Base-by-base conservation (phyloP, 2,113 vertebrate species). In the Platanista minor region DNA sequence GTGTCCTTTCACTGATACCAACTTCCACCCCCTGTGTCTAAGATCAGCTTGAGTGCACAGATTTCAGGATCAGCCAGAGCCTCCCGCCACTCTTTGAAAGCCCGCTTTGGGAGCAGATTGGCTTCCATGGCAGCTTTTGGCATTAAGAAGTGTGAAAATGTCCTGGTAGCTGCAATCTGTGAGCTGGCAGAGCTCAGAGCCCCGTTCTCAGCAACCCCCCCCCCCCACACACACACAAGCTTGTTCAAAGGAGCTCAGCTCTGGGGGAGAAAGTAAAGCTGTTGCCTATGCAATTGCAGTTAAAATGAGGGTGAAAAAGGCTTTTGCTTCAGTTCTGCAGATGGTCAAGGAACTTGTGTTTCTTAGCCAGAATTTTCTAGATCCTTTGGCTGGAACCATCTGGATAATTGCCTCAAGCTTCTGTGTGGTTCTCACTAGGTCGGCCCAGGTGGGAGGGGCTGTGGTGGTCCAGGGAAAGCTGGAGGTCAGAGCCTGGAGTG, bases 141-240 rank as follows among this genome's bases (percentile, higher is more conserved):
- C 77, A 97, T 93, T 96, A 86, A 74, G 41, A 96, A 82, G 82
- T 61, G 62, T 5, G 46, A 91, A 95, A 93, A 78, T 86, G 88
- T 97, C 94, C 94, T 92, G 82, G 71, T 66, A 78, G 94, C 84
- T 23, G 9, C 95, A 52, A 39, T 74, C 96, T 97, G 97, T 33
- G 77, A 95, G 84, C 87, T 61, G 18, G 43, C 41, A 62, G 85
- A 80, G 74, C 39, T 74, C 3, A 31, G 46, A 94, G 52, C 54
- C 64, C 78, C 11, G 15, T n/a, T 85, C 67, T 23, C 27, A 57
- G 46, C 31, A 61, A 1, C 13, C 8, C 0, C 52, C 80, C 2
- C 0, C 31, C 54, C 49, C 13, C 10, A 5, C 25, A 36, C 75
- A 52, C 49, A 20, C 27, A 2, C 14, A 29, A 61, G 27, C 78